Evolutionary conservation across 2,888 invertebrate genomes (phyloP), one percentile per base, ranked within the genome.

Genomic region (Euspilapteryx auroguttella): DNA sequence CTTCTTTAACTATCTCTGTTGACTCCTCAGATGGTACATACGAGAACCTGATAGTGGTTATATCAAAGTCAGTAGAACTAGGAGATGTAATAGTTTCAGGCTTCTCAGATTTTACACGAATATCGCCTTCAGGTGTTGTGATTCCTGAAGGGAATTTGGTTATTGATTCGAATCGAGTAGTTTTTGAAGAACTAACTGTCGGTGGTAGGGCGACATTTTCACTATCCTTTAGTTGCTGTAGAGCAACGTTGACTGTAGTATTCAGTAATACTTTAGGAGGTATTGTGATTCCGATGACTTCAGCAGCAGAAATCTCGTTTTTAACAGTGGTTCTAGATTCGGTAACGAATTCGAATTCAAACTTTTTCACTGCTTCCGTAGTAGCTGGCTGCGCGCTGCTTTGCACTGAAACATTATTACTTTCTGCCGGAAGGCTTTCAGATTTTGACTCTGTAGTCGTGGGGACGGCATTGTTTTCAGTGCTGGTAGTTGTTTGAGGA

Each of bases 101-200:
- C 27, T 39, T 42, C 29, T 44, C 40, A 30, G 44, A 46, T n/a
- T n/a, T n/a, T n/a, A n/a, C n/a, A n/a, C n/a, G n/a, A n/a, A n/a
- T n/a, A 30, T 75, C 73, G 42, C 65, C 65, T 35, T 52, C 52
- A 20, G 76, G 75, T 23, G 76, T 76, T 21, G 76, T 76, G 24
- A 75, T 40, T 29, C 51, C 57, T 26, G 61, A 50, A 33, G 73
- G 68, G 30, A 76, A 39, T 55, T 76, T 77, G 30, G 76, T 75
- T 36, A 75, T 75, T 34, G 76, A 76, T 62, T 76, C 73, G 44
- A 73, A 75, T 46, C 64, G 57, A 39, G 52, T 68, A 53, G 57
- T 54, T 45, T 49, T 65, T 49, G 21, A 45, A 45, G 38, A 61
- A 55, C 53, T 12, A 11, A 22, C 11, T 7, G 6, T 20, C n/a